Evolutionary conservation across 2,797 vertebrate species (phyloP).

Genomic region (Danio kyathit): DNA sequence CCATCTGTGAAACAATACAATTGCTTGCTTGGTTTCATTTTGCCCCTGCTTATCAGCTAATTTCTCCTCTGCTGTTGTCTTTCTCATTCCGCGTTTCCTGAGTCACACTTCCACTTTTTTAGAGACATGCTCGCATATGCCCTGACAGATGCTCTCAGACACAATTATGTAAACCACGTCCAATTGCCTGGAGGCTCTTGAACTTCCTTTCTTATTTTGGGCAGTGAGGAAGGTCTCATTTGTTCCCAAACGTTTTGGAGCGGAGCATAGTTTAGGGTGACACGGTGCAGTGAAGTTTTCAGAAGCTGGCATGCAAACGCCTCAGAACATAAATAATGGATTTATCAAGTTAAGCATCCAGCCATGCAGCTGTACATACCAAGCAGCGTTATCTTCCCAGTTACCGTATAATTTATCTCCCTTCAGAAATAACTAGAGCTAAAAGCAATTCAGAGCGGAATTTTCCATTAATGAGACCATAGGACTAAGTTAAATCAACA

Average conservation of each 20-base stretch:
- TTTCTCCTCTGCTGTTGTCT: neutral
- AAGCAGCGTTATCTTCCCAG: conserved; percentile 9
- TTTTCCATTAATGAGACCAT: neutral
- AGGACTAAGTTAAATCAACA: neutral
- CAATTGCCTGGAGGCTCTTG: conserved; percentile 6
- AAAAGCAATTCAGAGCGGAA: neutral
- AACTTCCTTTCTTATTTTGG: conserved; percentile 34
- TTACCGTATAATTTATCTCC: neutral
- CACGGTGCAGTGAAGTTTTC: conserved; percentile 34
- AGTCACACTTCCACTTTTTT: conserved; percentile 28
- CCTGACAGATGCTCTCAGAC: conserved; percentile 35
- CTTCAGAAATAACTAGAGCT: neutral
- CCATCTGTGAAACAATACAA: neutral
- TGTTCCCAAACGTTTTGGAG: conserved; percentile 35
- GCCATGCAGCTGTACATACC: conserved; percentile 24
- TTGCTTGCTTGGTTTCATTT: neutral
- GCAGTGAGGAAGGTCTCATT: conserved; percentile 16
- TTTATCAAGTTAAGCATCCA: conserved; percentile 33
- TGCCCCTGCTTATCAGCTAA: neutral
- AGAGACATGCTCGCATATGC: conserved; percentile 1
- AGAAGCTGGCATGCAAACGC: conserved; percentile 35
- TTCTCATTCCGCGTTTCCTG: neutral
- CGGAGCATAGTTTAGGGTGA: conserved; percentile 33
- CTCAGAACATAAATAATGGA: conserved; percentile 45
- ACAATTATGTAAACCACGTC: conserved; percentile 30